phyloP scores from a whole-genome alignment of 1,140 invertebrate species.

The Euura saliciscinereae region DNA sequence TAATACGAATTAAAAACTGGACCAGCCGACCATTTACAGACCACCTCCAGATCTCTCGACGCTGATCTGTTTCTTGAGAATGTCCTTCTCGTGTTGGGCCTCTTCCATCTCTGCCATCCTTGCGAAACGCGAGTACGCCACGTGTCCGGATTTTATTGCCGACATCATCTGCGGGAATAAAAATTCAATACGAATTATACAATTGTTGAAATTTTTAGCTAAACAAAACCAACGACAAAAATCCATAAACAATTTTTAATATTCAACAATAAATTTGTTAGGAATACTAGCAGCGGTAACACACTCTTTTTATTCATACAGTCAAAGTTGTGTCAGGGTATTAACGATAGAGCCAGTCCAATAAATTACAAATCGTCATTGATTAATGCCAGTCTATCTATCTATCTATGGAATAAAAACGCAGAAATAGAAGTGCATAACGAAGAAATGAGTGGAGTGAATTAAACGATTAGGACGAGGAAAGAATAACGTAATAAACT shows the following conservation, averaged over 20 bases:
- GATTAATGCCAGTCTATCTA: too few species aligned
- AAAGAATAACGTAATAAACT: too few species aligned
- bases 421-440: too few species aligned
- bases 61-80: constrained; percentile 78
- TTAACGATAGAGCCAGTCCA: too few species aligned
- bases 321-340: too few species aligned
- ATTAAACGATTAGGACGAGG: too few species aligned
- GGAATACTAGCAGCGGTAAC: constrained; percentile 7
- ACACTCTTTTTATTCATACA: not conserved
- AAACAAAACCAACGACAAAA: not conserved
- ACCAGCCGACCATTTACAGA: constrained; percentile 65
- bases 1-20: constrained; percentile 2
- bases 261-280: not conserved
- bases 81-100: constrained; percentile 76
- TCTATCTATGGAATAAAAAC: too few species aligned
- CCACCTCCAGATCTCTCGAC: constrained; percentile 95
- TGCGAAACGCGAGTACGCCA: constrained; percentile 90
- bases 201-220: not conserved
- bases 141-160: constrained; percentile 91
- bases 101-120: constrained; percentile 90
- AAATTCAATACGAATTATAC: constrained; percentile 20
- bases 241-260: not conserved
- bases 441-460: too few species aligned
- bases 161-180: constrained; percentile 86
- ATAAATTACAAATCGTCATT: too few species aligned